Percentiles rank a stretch among this genome's conserved stretches.
phyloP scores from a whole-genome alignment of 2,888 invertebrate genomes.

The Euzophera pinguis region DNA sequence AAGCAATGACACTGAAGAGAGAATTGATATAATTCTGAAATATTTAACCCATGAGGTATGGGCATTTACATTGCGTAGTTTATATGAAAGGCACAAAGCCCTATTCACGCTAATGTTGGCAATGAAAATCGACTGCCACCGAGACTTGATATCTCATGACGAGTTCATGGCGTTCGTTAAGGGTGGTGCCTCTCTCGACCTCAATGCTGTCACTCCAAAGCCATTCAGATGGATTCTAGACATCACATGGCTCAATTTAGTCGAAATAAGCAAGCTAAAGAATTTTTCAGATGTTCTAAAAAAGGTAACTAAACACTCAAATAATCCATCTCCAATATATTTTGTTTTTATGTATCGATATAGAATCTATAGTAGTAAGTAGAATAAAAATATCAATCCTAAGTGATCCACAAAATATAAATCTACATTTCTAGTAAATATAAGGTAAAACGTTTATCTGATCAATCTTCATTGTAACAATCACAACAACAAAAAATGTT shows the following conservation, averaged over 20 bases:
- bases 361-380: too few relatives aligned
- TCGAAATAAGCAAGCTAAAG: constrained; percentile 92
- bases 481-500: too few relatives aligned
- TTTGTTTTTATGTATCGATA: too few relatives aligned
- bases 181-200: constrained; percentile 95
- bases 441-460: too few relatives aligned
- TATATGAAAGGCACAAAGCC: constrained; percentile 96
- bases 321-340: too few relatives aligned
- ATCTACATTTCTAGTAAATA: too few relatives aligned
- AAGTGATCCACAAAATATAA: too few relatives aligned
- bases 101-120: constrained; percentile 96
- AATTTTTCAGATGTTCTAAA: constrained; percentile 89
- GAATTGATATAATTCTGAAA: constrained; percentile 92
- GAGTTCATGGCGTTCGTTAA: constrained; percentile 98
- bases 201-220: constrained; percentile 95
- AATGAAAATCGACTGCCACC: constrained; percentile 95
- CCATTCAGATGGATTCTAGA: constrained; percentile 97
- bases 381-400: too few relatives aligned
- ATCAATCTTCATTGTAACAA: too few relatives aligned
- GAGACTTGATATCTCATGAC: constrained; percentile 88
- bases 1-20: constrained; percentile 89
- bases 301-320: constrained; percentile 75
- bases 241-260: constrained; percentile 97
- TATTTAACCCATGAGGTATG: constrained; percentile 96
- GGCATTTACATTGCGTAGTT: constrained; percentile 93